Base-by-base conservation (phyloP, 2,113 vertebrate species). In the Neolamprologus tretocephalus region DNA sequence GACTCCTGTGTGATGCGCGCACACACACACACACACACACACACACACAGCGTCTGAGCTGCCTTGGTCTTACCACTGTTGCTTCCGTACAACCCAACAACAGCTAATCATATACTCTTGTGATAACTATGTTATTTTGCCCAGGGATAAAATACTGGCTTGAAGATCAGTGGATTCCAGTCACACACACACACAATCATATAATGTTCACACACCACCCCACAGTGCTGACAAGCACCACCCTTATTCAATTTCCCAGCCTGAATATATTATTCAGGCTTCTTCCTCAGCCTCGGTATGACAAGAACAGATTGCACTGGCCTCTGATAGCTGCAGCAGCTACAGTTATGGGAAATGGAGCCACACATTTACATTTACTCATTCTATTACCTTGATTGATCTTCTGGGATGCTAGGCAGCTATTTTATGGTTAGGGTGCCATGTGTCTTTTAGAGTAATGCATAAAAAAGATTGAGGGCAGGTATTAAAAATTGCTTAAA, bases 301-400 rank as follows among this genome's bases (percentile, higher is more conserved):
- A 93, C 92, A 91, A 89, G 91, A 83, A 93, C 93, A 93, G 88
- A 94, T 92, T 88, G 91, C 89, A 73, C 49, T 68, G 10, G 78
- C 80, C 86, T 89, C 78, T 83, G 85, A 92, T 94, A 86, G 90
- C 84, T 87, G 78, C 91, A 82, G 87, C 45, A 82, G 90, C 89
- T 88, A 88, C 90, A 91, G 92, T 93, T 91, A 90, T 68, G 90
- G 92, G 93, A 94, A 94, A 94, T 91, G 89, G 92, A 92, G 91
- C 91, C 79, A 89, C 89, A 92, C 93, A 94, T 94, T 95, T 94
- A 95, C 93, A 95, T 94, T 94, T 94, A 92, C 93, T 93, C 92
- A 94, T 95, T 93, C 92, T 91, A 93, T 95, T 93, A 94, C 89
- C 85, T 90, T 93, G 94, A 94, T 91, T 91, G 92, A 94, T 94